Base-by-base conservation (phyloP, 2,797 vertebrate species). In the Diglossa cyanea region DNA sequence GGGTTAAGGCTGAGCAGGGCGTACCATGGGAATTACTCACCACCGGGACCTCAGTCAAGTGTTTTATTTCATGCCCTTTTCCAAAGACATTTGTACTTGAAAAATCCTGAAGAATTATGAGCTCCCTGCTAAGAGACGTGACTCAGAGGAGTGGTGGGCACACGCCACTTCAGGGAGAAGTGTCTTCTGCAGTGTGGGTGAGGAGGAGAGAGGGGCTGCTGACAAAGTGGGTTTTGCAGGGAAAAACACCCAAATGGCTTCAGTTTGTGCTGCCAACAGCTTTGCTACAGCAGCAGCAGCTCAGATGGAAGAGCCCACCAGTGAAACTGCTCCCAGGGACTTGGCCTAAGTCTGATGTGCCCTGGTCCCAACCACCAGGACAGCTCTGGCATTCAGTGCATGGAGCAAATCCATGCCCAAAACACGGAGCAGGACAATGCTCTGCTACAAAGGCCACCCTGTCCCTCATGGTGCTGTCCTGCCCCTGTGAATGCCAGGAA, bases 101-200 rank as follows among this genome's bases (percentile, higher is more conserved):
- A 85, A 86, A 88, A 88, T 33, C 4, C 23, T 0, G 31, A 88
- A 48, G 86, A 93, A 37, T 79, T 53, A 81, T 1, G 18, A 91
- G 86, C 74, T 88, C 74, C 76, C 88, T 87, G 77, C 88, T 87
- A 58, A 66, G 53, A 85, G 81, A 55, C 1, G 0, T 95, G 94
- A 96, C 77, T 96, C 95, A 94, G 87, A 91, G 77, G 51, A 68
- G 58, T 76, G 88, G 87, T 81, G 84, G 74, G 91, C 82, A 88
- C 39, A 23, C 8, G 14, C 24, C 54, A 50, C 45, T 81, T n/a
- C 50, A 85, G 48, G 28, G 71, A 93, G 71, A 88, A 92, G 67
- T 60, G 63, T 66, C 71, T 86, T 71, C 30, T 33, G 50, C 44
- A 40, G 17, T 0, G 13, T 77, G 88, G 67, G 50, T 12, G 62